A percentile compares a stretch with the other conserved stretches of the same genome.
Conservation (phyloP, 2,113 vertebrate genomes). For the Oenanthe oenanthe region DNA sequence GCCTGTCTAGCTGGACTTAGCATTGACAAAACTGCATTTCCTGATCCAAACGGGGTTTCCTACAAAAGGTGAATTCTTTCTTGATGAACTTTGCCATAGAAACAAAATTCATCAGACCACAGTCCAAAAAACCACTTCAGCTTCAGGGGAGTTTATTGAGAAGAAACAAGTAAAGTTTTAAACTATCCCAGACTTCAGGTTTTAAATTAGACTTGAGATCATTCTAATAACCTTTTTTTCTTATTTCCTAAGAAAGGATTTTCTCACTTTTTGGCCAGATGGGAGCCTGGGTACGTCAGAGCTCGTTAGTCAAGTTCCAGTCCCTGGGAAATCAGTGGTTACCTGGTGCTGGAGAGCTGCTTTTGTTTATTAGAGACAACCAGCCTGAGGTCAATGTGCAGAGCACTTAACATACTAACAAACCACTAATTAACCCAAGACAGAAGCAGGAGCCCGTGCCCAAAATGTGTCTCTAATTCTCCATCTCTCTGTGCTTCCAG, state of each 20-base stretch:
- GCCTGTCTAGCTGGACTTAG: background rate
- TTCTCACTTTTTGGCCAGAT: constrained; percentile 45
- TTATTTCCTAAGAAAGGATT: constrained; percentile 34
- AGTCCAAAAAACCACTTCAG: background rate
- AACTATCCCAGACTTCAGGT: background rate
- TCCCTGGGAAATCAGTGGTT: constrained; percentile 49
- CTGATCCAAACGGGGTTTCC: constrained; percentile 42
- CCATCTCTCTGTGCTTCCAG: background rate
- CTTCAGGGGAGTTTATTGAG: background rate
- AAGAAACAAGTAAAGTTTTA: constrained; percentile 8
- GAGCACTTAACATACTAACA: constrained; percentile 65
- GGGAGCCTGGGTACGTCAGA: background rate
- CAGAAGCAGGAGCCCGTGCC: background rate
- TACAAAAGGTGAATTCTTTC: constrained; percentile 22
- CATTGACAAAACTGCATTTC: constrained; percentile 7
- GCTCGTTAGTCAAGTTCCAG: constrained; percentile 43
- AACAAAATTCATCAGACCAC: background rate
- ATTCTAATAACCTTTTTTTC: constrained; percentile 21
- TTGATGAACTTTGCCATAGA: background rate
- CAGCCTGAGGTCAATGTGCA: constrained; percentile 56
- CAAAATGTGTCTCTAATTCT: constrained; percentile 47
- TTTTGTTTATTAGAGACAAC: constrained; percentile 50
- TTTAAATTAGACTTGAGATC: constrained; percentile 10
- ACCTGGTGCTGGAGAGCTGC: constrained; percentile 57
- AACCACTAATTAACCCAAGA: constrained; percentile 63